A percentile compares a stretch with the other conserved stretches of the same genome.
These are phyloP conservation scores for Ceratina japonica DNA, from an alignment of 1,140 invertebrate genomes.

Conservation along the genomic window DNA sequence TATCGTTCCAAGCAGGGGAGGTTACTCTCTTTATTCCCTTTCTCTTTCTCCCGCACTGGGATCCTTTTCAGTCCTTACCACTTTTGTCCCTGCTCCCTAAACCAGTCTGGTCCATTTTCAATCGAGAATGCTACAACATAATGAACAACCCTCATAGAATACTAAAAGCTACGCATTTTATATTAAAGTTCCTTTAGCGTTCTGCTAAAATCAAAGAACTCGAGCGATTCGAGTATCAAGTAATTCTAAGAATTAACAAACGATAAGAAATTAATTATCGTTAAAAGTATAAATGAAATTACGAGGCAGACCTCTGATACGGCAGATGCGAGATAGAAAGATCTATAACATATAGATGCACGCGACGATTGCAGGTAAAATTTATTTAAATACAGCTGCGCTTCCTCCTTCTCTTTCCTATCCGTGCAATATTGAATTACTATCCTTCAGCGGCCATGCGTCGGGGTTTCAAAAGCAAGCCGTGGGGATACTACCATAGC, in stretches of 20 bases:
- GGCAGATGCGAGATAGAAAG: background rate
- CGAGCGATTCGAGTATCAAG: too few species aligned
- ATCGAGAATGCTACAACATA: background rate
- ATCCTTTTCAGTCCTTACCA: background rate
- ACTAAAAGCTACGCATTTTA: too few species aligned
- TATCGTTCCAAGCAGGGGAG: constrained; percentile 63
- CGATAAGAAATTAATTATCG: too few species aligned
- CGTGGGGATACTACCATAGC: constrained; percentile 11
- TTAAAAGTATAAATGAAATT: too few species aligned
- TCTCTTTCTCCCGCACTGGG: constrained; percentile 30
- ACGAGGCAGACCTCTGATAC: background rate
- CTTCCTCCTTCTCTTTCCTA: constrained; percentile 13
- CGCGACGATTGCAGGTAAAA: background rate
- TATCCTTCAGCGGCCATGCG: constrained; percentile 48
- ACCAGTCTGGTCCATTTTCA: background rate
- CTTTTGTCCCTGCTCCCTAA: background rate
- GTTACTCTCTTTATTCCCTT: constrained; percentile 46
- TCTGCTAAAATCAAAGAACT: too few species aligned
- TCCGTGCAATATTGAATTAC: constrained; percentile 54
- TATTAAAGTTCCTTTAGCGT: too few species aligned
- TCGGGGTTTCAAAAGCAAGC: constrained; percentile 65
- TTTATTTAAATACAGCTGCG: constrained; percentile 29
- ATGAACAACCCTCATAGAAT: background rate
- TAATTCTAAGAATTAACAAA: too few species aligned
- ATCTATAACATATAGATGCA: constrained; percentile 1